Conservation (phyloP, 2,797 vertebrate genomes). For the Enteromius paludinosus region DNA sequence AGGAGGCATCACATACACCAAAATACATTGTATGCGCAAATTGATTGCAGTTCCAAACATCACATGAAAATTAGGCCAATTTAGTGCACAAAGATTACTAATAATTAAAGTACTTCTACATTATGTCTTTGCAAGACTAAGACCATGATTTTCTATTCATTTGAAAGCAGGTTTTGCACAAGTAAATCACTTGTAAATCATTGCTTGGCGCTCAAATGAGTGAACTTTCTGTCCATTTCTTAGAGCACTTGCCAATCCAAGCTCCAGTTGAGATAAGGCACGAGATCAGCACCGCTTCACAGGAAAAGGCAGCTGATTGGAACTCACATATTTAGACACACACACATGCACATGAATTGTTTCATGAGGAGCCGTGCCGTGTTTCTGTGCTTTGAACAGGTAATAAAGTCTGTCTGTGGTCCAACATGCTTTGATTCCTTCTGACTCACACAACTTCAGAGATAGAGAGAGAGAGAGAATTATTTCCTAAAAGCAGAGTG, state of each 20-base stretch:
- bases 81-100: neutral
- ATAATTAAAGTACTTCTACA: neutral
- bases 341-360: constrained; percentile 2
- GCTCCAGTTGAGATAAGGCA: neutral
- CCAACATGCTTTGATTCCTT: constrained; percentile 26
- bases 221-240: neutral
- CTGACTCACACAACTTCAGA: constrained; percentile 15
- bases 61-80: neutral
- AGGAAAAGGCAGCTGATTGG: neutral
- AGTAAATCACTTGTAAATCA: neutral
- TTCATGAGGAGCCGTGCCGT: neutral
- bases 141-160: neutral
- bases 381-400: constrained; percentile 14
- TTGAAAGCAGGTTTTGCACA: neutral
- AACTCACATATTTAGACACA: constrained; percentile 14
- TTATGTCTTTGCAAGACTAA: neutral
- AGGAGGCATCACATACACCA: neutral
- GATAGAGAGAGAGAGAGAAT: constrained; percentile 12
- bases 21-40: neutral
- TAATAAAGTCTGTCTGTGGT: constrained; percentile 11
- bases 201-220: neutral
- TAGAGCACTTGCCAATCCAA: neutral
- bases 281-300: neutral
- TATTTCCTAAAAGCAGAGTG: constrained; percentile 37
- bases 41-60: neutral